Percentiles rank a stretch among this genome's conserved stretches.
These are phyloP conservation scores for Mellivora capensis DNA, from an alignment of 2,113 vertebrate species.

Conservation along the genomic window DNA sequence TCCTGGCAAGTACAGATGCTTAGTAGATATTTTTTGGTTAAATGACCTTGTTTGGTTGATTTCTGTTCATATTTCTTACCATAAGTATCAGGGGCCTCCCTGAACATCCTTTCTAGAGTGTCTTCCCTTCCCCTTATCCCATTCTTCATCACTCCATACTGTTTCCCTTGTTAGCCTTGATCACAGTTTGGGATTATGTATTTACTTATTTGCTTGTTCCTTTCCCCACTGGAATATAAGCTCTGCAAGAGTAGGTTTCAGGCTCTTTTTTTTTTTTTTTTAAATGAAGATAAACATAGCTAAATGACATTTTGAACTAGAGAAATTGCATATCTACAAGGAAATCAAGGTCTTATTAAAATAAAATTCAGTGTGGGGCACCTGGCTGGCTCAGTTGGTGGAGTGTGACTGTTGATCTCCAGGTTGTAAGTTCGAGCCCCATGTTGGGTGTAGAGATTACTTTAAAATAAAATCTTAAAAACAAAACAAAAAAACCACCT, in stretches of 20 bases:
- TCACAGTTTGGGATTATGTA: not conserved
- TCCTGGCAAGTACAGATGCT: not conserved
- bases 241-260: not conserved
- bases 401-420: not conserved
- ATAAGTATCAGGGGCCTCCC: not conserved
- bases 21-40: not conserved
- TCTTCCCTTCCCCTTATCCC: not conserved
- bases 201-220: not conserved
- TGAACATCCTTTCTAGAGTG: not conserved
- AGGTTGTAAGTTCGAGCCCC: not conserved
- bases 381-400: not conserved
- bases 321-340: not conserved
- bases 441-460: not conserved
- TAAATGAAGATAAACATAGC: not conserved
- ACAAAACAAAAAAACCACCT: not conserved
- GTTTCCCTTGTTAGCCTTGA: not conserved
- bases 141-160: not conserved
- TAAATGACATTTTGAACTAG: not conserved
- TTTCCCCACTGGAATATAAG: not conserved
- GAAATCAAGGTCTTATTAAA: slow-evolving; percentile 1
- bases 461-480: not conserved
- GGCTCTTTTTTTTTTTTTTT: not conserved
- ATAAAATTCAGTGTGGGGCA: not conserved
- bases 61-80: not conserved
- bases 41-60: slow-evolving; percentile 7